These are phyloP conservation scores for Bostrychus sinensis DNA, from an alignment of 2,113 vertebrate species.

Conservation along the genomic window DNA sequence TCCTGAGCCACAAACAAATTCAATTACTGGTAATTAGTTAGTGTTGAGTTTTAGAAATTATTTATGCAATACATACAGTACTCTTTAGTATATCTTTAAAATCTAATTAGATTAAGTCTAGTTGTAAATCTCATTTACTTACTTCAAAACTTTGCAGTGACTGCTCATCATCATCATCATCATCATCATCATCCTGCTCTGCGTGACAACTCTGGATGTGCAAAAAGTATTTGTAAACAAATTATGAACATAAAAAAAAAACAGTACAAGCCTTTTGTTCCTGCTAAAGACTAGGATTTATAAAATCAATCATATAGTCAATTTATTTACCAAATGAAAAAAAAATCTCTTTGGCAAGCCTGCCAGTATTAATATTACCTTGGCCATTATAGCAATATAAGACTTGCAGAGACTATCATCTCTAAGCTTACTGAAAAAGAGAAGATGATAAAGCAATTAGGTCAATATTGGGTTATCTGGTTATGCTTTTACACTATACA, in stretches of 20 bases:
- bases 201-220: conserved; percentile 88
- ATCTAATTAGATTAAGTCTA: background rate
- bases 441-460: conserved; percentile 2
- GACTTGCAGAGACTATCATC: conserved; percentile 89
- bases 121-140: conserved; percentile 56
- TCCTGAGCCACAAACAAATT: conserved; percentile 78
- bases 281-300: background rate
- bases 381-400: conserved; percentile 93
- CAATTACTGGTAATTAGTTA: background rate
- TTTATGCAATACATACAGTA: background rate
- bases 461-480: too few relatives aligned
- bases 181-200: conserved; percentile 84
- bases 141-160: conserved; percentile 96
- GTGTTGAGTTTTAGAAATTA: background rate
- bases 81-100: background rate
- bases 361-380: conserved; percentile 80
- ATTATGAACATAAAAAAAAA: too few relatives aligned
- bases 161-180: conserved; percentile 85
- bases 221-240: conserved; percentile 12
- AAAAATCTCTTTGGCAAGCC: background rate
- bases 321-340: background rate
- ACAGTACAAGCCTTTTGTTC: background rate
- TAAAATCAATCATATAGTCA: too few relatives aligned
- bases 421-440: conserved; percentile 81
- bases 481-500: background rate